These are phyloP conservation scores for Phoenicopterus ruber DNA, from an alignment of 2,113 vertebrate species.

Conservation along the genomic window DNA sequence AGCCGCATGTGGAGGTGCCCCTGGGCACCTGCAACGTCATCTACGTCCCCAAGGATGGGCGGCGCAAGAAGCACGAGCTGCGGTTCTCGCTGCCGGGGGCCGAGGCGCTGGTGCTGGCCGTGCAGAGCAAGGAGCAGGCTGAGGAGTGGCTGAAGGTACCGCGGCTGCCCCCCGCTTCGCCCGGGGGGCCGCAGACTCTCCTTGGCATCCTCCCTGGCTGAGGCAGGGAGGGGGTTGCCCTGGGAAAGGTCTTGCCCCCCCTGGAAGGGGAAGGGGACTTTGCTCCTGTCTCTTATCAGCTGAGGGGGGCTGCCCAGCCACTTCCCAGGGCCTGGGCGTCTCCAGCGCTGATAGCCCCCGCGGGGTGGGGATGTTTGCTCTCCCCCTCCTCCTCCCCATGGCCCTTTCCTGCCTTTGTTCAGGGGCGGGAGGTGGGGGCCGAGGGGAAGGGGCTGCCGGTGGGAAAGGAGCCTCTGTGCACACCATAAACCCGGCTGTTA, in stretches of 20 bases:
- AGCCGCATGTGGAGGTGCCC: conserved; percentile 84
- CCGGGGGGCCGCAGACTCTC: fast-evolving
- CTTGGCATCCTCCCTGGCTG: neutral
- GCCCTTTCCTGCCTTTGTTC: conserved; percentile 67
- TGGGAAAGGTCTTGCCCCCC: neutral
- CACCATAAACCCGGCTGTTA: neutral
- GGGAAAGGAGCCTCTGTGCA: neutral
- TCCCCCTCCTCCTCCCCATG: conserved; percentile 20
- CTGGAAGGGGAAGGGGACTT: neutral
- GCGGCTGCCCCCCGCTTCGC: fast-evolving
- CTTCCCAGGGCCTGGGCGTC: conserved; percentile 12
- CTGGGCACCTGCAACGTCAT: conserved; percentile 85
- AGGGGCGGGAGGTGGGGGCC: neutral
- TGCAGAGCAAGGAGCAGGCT: conserved; percentile 96
- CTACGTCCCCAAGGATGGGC: conserved; percentile 92
- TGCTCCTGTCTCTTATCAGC: neutral
- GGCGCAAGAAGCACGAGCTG: conserved; percentile 93
- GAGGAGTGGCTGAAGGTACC: conserved; percentile 95
- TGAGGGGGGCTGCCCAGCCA: neutral
- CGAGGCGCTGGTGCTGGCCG: conserved; percentile 88
- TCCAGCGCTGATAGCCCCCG: neutral
- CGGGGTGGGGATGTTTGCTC: conserved; percentile 33
- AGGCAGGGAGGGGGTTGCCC: neutral
- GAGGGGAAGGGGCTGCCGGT: neutral
- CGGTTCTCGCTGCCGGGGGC: conserved; percentile 88